phyloP scores from a whole-genome alignment of 2,797 vertebrate genomes.

The Corythornis leucogaster region DNA sequence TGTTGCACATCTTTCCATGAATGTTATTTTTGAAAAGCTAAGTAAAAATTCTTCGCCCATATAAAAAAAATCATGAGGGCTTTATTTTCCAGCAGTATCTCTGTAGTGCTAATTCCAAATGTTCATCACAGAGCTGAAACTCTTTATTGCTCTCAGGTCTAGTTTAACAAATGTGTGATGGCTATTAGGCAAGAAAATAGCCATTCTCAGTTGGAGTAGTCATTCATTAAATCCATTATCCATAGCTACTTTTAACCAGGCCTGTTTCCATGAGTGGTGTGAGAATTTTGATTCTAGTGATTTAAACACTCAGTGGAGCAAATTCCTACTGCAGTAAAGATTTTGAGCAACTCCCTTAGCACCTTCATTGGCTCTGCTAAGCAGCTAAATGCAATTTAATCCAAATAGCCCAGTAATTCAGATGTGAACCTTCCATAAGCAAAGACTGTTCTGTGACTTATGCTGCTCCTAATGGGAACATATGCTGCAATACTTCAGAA shows the following conservation, averaged over 20 bases:
- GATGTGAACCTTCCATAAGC: constrained; percentile 24
- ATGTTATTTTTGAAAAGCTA: neutral
- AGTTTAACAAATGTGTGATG: neutral
- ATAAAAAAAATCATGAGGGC: neutral
- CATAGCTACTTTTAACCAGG: neutral
- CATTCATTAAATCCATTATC: constrained; percentile 32
- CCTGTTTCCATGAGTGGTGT: neutral
- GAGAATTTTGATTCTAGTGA: constrained; percentile 12
- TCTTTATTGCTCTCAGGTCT: neutral
- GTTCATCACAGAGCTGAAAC: neutral
- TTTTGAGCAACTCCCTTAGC: constrained; percentile 33
- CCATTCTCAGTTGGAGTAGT: neutral
- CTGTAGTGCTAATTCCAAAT: neutral
- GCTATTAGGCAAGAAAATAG: neutral
- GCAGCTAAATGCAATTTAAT: constrained; percentile 41
- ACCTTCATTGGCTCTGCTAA: constrained; percentile 35
- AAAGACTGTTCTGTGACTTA: neutral
- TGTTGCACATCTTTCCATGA: neutral
- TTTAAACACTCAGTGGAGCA: constrained; percentile 19
- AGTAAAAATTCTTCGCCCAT: neutral
- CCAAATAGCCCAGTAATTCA: constrained; percentile 32
- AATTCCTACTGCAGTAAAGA: neutral
- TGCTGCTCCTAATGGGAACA: constrained; percentile 5
- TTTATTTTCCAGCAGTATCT: neutral
- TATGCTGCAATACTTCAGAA: constrained; percentile 14